Evolutionary conservation across 35 echinoderm and acorn worm species (phyloP), one percentile per base, ranked within the genome.

Genomic region (Apostichopus parvimensis): DNA sequence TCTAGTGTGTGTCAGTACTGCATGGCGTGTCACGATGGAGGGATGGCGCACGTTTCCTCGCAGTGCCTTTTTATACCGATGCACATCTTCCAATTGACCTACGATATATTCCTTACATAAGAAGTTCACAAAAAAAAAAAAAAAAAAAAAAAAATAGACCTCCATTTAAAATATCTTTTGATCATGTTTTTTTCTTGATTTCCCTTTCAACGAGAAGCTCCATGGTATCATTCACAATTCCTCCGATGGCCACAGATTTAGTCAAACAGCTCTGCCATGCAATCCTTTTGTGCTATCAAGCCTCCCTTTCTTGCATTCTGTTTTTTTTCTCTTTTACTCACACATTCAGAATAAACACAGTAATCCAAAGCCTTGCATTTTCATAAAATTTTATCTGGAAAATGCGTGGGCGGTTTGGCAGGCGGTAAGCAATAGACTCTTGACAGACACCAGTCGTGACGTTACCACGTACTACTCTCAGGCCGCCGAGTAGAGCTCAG

Each of bases 321-420:
- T 45, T 45, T 45, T 45, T 45, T 45, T 45, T 45, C 34, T 45
- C 34, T 84, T 84, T 58, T 58, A 84, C 81, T 84, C 81, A 60
- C 81, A 84, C 81, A 84, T 84, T 59, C 81, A 59, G 81, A 84
- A 84, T 84, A 56, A 84, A 84, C 81, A 84, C 81, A 58, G 54
- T 84, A 84, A 84, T 84, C 81, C 81, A n/a, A 83, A 84, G 81
- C 81, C 81, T 84, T 52, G 81, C 81, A 84, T 84, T 84, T 84
- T 84, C 81, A 84, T 84, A 84, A 84, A 84, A 84, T 84, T 84
- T 84, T 84, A 84, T 84, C 81, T 84, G 81, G 64, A 84, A 84
- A 84, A 84, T 84, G 81, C 81, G 81, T 84, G 81, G 81, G 81
- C 81, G 81, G 81, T 58, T 58, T 84, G 81, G 81, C 81, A 84